A percentile compares a stretch with the other conserved stretches of the same genome.
phyloP scores from a whole-genome alignment of 2,888 invertebrate genomes.

The Parnassius glacialis region DNA sequence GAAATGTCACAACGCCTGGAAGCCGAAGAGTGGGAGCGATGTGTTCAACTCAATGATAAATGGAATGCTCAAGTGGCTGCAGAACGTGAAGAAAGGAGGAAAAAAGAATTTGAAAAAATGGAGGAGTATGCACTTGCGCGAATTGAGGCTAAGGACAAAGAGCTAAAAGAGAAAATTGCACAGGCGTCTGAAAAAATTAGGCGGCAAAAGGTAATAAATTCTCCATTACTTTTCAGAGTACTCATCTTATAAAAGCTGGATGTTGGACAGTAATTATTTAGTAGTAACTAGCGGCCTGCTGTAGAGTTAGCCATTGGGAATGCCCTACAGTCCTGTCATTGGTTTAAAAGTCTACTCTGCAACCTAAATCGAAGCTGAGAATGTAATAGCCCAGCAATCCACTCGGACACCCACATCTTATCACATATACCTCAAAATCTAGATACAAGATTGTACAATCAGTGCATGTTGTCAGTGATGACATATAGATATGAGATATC shows the following conservation, averaged over 20 bases:
- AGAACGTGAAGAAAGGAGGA: constrained; percentile 80
- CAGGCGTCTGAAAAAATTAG: constrained; percentile 76
- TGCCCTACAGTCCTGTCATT: too few species aligned
- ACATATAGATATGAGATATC: too few species aligned
- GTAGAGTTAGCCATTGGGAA: too few species aligned
- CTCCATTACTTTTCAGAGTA: background rate
- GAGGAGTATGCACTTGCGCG: constrained; percentile 69
- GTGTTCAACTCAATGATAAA: constrained; percentile 82
- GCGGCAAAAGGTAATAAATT: constrained; percentile 53
- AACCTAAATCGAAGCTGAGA: too few species aligned
- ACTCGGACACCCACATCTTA: too few species aligned
- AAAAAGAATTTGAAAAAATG: constrained; percentile 67
- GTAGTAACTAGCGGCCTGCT: too few species aligned
- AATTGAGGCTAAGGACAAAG: constrained; percentile 61
- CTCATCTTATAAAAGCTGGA: background rate
- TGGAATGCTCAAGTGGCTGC: constrained; percentile 86
- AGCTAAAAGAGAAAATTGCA: constrained; percentile 51
- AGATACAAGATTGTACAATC: too few species aligned
- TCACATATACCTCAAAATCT: too few species aligned
- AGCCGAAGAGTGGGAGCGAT: constrained; percentile 83
- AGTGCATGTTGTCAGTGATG: too few species aligned
- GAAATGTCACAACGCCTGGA: constrained; percentile 79
- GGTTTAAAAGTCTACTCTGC: too few species aligned
- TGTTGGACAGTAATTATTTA: too few species aligned
- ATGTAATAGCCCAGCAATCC: too few species aligned